Evolutionary conservation across 1,140 invertebrate species (phyloP).

Genomic region (Drosophila biarmipes): DNA sequence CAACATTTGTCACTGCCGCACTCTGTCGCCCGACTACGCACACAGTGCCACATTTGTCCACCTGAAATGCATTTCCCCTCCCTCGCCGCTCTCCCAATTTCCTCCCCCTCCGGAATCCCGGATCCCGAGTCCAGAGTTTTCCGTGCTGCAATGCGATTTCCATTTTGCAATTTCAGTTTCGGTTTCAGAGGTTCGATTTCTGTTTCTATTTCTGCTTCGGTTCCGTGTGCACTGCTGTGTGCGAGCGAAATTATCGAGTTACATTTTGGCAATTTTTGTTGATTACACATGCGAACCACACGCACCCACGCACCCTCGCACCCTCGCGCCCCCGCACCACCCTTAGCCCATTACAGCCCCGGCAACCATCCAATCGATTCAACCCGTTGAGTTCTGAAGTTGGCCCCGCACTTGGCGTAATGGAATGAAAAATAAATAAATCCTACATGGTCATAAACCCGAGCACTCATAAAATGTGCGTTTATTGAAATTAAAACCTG

Average conservation of each 20-base stretch:
- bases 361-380: slow-evolving; percentile 2
- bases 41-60: slow-evolving; percentile 11
- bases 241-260: slow-evolving; percentile 38
- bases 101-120: neutral
- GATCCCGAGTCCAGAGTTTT: slow-evolving; percentile 5
- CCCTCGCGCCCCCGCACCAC: neutral
- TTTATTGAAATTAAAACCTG: slow-evolving; percentile 71
- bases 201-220: slow-evolving; percentile 32
- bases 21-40: slow-evolving; percentile 7
- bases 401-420: slow-evolving; percentile 28
- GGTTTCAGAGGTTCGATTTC: slow-evolving; percentile 43
- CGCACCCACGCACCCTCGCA: neutral
- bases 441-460: slow-evolving; percentile 39
- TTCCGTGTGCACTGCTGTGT: slow-evolving; percentile 11
- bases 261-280: slow-evolving; percentile 38
- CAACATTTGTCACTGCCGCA: slow-evolving; percentile 51
- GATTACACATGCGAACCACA: slow-evolving; percentile 20
- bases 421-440: slow-evolving; percentile 65
- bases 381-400: slow-evolving; percentile 18
- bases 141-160: slow-evolving; percentile 32
- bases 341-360: slow-evolving; percentile 9
- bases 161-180: slow-evolving; percentile 42
- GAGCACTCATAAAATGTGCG: slow-evolving; percentile 64
- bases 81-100: slow-evolving; percentile 10
- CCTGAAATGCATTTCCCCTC: slow-evolving; percentile 22